A percentile compares a stretch with the other conserved stretches of the same genome.
phyloP scores from a whole-genome alignment of 2,797 vertebrate genomes.

The Sylvilagus floridanus region DNA sequence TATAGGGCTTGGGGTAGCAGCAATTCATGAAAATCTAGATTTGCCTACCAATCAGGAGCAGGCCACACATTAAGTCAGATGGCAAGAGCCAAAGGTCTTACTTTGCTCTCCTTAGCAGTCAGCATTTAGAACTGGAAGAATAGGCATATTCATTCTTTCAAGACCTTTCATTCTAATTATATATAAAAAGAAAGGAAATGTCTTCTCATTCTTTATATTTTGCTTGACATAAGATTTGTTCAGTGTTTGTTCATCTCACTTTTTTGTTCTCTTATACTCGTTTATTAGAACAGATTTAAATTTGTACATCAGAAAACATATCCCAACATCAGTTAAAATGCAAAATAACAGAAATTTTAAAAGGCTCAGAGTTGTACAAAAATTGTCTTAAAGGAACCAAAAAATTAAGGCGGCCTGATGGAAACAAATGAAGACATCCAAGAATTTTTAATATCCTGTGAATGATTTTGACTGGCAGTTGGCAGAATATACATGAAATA shows the following conservation, averaged over 20 bases:
- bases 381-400: slow-evolving; percentile 16
- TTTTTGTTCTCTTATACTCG: neutral
- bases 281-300: slow-evolving; percentile 18
- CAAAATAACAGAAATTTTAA: neutral
- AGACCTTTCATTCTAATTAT: slow-evolving; percentile 7
- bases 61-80: neutral
- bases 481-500: neutral
- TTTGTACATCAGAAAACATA: neutral
- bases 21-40: neutral
- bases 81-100: neutral
- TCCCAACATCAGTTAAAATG: slow-evolving; percentile 37
- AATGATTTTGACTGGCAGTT: neutral
- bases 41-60: neutral
- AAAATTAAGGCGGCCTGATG: neutral
- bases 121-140: neutral
- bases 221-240: neutral
- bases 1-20: neutral
- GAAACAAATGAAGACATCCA: slow-evolving; percentile 28
- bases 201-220: neutral
- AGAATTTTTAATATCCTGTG: neutral
- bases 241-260: neutral
- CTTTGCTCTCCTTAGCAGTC: neutral
- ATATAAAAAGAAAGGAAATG: neutral
- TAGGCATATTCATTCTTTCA: neutral
- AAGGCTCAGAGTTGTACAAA: neutral